A percentile compares a stretch with the other conserved stretches of the same genome.
Evolutionary conservation across 2,797 vertebrate species (phyloP).

Genomic region (Hoplostethus mediterraneus): DNA sequence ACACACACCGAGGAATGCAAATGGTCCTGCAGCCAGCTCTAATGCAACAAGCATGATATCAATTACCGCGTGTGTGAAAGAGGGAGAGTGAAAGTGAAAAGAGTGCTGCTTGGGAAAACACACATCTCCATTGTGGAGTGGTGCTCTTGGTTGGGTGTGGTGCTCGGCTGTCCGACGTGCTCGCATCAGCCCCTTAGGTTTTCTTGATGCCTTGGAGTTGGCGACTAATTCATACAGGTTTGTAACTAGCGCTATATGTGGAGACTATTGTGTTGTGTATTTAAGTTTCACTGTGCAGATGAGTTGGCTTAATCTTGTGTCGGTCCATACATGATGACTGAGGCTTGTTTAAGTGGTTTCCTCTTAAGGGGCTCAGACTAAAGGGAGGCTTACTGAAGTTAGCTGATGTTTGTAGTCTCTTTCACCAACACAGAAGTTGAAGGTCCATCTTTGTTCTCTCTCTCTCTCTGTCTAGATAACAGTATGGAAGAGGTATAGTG

Average conservation of each 20-base stretch:
- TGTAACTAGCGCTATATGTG: not conserved
- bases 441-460: not conserved
- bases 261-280: constrained; percentile 10
- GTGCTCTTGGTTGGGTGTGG: constrained; percentile 23
- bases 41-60: constrained; percentile 76
- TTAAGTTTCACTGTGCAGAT: not conserved
- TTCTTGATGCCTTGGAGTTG: constrained; percentile 16
- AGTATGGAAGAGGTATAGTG: constrained; percentile 98
- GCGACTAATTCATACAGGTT: constrained; percentile 17
- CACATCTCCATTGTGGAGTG: constrained; percentile 39
- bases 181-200: constrained; percentile 10
- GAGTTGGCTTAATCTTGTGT: not conserved
- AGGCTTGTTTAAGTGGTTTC: not conserved
- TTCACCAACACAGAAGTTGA: not conserved
- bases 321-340: not conserved
- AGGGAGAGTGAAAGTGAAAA: not conserved
- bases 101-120: not conserved
- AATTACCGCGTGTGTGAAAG: constrained; percentile 57
- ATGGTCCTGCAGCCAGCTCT: constrained; percentile 35
- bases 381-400: not conserved
- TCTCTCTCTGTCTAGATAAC: constrained; percentile 87
- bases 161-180: not conserved
- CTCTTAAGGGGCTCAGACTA: not conserved
- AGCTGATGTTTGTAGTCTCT: not conserved
- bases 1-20: constrained; percentile 46